A percentile compares a stretch with the other conserved stretches of the same genome.
These are phyloP conservation scores for Alosa sapidissima DNA, from an alignment of 2,797 vertebrate species.

Conservation along the genomic window DNA sequence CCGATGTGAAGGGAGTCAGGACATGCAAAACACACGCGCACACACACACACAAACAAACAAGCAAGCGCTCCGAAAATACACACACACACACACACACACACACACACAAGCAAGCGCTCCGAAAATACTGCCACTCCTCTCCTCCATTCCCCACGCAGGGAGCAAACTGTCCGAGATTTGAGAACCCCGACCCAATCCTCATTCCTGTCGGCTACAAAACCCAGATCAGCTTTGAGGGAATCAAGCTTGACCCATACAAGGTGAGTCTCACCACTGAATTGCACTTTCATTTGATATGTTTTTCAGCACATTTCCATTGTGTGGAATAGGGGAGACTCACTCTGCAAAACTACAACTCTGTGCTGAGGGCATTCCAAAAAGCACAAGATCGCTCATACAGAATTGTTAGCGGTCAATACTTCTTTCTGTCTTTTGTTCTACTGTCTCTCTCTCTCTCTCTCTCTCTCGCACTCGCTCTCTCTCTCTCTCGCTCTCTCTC, in stretches of 20 bases:
- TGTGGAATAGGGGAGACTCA: neutral
- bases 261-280: conserved; percentile 54
- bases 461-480: neutral
- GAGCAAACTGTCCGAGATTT: conserved; percentile 72
- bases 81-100: neutral
- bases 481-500: neutral
- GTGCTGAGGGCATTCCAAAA: neutral
- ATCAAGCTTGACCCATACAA: conserved; percentile 68
- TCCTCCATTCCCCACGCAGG: conserved; percentile 53
- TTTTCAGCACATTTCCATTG: neutral
- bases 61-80: neutral
- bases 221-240: conserved; percentile 73
- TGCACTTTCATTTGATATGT: neutral
- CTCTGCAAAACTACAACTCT: neutral
- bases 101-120: neutral
- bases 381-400: neutral
- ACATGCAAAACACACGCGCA: neutral
- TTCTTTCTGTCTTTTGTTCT: neutral
- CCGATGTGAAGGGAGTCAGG: neutral
- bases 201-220: conserved; percentile 75
- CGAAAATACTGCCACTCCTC: too few species aligned
- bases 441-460: neutral
- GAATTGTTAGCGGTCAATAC: neutral
- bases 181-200: conserved; percentile 75
- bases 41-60: neutral